A percentile compares a stretch with the other conserved stretches of the same genome.
Conservation (phyloP, 2,113 vertebrate genomes). For the Gopherus flavomarginatus region DNA sequence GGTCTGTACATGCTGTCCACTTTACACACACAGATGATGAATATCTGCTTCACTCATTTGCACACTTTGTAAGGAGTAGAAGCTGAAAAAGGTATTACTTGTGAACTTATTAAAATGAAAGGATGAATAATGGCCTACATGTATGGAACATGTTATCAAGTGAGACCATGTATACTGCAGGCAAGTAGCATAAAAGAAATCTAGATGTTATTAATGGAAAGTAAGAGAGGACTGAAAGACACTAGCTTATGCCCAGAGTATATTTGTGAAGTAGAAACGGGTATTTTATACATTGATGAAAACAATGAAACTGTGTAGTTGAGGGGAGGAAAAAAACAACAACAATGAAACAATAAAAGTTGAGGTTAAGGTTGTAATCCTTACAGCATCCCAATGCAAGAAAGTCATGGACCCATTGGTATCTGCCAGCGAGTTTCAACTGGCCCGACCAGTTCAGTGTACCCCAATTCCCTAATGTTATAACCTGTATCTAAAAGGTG, state of each 20-base stretch:
- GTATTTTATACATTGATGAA: background rate
- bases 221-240: background rate
- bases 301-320: background rate
- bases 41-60: rapidly evolving
- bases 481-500: background rate
- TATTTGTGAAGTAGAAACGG: background rate
- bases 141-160: background rate
- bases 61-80: background rate
- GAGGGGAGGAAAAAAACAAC: background rate
- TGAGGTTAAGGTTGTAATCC: background rate
- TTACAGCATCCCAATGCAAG: background rate
- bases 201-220: background rate
- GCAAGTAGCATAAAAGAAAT: background rate
- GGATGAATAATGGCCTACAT: rapidly evolving
- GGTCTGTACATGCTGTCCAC: rapidly evolving
- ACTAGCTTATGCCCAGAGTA: background rate
- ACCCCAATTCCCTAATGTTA: background rate
- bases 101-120: background rate
- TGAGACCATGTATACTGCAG: background rate
- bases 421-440: background rate
- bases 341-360: background rate
- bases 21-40: background rate
- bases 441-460: background rate
- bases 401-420: background rate
- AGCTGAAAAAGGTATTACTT: background rate